Conservation (phyloP, 1,140 invertebrate genomes). For the Ooceraea biroi region DNA sequence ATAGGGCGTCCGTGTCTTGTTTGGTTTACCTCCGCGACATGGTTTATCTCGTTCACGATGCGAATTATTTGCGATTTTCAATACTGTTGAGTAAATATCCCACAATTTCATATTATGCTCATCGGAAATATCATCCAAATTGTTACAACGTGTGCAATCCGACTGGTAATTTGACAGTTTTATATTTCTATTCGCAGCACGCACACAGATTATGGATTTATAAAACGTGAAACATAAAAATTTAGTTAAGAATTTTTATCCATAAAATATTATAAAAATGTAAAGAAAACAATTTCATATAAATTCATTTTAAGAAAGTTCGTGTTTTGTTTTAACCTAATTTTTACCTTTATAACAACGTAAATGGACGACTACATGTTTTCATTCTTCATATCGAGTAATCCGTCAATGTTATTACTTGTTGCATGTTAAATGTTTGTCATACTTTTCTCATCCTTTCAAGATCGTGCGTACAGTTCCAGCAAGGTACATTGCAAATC, state of each 20-base stretch:
- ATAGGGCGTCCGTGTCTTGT: constrained; percentile 50
- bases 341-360: neutral
- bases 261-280: constrained; percentile 14
- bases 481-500: neutral
- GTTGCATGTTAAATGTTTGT: constrained; percentile 12
- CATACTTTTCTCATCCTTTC: neutral
- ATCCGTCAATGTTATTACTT: neutral
- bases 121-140: constrained; percentile 9
- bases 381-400: neutral
- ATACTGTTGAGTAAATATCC: constrained; percentile 21
- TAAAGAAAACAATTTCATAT: constrained; percentile 18
- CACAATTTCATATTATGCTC: neutral
- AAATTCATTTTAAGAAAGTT: no score
- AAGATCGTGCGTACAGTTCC: neutral
- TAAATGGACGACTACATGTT: neutral
- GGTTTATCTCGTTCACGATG: constrained; percentile 56
- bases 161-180: constrained; percentile 14
- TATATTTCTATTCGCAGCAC: constrained; percentile 15
- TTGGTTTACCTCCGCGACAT: constrained; percentile 55
- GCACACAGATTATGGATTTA: neutral
- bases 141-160: constrained; percentile 10
- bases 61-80: constrained; percentile 67
- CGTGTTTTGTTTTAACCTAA: neutral
- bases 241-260: constrained; percentile 24
- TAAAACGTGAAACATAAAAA: constrained; percentile 17